Evolutionary conservation across 1,140 invertebrate species (phyloP).

Genomic region (Drosophila orosa): DNA sequence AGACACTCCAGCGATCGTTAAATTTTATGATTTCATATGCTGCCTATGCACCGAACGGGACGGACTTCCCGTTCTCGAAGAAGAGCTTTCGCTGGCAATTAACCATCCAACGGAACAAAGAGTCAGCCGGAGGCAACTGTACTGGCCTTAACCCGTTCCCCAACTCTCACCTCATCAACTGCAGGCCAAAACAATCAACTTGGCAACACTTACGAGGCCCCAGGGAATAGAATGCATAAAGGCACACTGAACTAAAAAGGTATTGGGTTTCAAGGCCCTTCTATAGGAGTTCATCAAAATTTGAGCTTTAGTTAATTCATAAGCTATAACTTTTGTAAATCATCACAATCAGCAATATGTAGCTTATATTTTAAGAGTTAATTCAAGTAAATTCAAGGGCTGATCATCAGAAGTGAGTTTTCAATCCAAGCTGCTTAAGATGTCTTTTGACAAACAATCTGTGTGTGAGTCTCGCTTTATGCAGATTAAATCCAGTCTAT

Average conservation of each 20-base stretch:
- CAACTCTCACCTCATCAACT: background rate
- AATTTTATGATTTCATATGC: constrained; percentile 77
- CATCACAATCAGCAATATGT: too few species aligned
- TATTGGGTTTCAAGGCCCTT: background rate
- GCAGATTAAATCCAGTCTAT: background rate
- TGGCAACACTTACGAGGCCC: constrained; percentile 78
- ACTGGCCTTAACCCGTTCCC: constrained; percentile 10
- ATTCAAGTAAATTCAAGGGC: too few species aligned
- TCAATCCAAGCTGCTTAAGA: background rate
- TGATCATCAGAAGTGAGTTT: background rate
- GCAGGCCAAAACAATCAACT: constrained; percentile 66
- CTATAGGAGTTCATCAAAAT: background rate
- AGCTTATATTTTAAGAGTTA: background rate
- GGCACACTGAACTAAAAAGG: constrained; percentile 11
- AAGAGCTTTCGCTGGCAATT: constrained; percentile 51
- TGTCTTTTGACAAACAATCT: background rate
- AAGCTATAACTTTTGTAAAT: too few species aligned
- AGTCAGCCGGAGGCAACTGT: constrained; percentile 53
- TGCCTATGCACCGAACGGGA: constrained; percentile 18
- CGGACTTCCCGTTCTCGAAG: constrained; percentile 11
- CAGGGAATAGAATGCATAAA: constrained; percentile 52
- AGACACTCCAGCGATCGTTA: constrained; percentile 67
- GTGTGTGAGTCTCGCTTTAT: background rate
- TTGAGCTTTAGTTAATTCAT: background rate
- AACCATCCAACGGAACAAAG: constrained; percentile 37